Conservation (phyloP, 2,113 vertebrate species). For the Perccottus glenii region DNA sequence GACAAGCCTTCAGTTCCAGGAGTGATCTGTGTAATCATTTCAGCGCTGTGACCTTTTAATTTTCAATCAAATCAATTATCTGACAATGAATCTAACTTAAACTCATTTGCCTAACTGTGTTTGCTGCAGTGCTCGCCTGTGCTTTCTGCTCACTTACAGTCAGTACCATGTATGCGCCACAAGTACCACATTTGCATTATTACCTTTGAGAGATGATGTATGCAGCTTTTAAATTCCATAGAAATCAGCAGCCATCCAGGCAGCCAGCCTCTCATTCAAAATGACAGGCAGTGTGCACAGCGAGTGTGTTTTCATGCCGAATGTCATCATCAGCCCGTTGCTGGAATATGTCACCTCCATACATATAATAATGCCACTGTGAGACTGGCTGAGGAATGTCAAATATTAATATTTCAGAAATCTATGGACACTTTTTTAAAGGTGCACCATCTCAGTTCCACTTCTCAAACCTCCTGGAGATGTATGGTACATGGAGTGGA, state of each 20-base stretch:
- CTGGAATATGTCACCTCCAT: conserved; percentile 53
- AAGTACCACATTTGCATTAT: conserved; percentile 8
- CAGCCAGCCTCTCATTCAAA: conserved; percentile 44
- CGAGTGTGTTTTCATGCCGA: conserved; percentile 37
- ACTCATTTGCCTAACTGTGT: not conserved
- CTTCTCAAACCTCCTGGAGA: not conserved
- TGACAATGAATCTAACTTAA: not conserved
- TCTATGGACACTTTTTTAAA: conserved; percentile 15
- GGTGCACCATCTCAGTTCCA: conserved; percentile 1
- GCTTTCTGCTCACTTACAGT: conserved; percentile 3
- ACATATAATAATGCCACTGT: conserved; percentile 49
- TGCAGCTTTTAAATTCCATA: conserved; percentile 43
- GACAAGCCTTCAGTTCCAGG: not conserved
- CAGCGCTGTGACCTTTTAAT: conserved; percentile 2
- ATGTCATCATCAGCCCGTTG: conserved; percentile 60
- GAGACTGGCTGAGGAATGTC: conserved; percentile 59
- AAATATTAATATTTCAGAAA: conserved; percentile 68
- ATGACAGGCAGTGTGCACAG: conserved; percentile 51
- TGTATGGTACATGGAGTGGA: not conserved
- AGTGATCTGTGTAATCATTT: not conserved
- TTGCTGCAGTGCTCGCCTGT: not conserved
- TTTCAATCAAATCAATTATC: conserved; percentile 11
- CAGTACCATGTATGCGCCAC: not conserved
- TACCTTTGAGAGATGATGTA: not conserved
- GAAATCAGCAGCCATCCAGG: conserved; percentile 39